Evolutionary conservation across 2,113 vertebrate genomes (phyloP), one percentile per base, ranked within the genome.

Genomic region (Cryptotis parvus): DNA sequence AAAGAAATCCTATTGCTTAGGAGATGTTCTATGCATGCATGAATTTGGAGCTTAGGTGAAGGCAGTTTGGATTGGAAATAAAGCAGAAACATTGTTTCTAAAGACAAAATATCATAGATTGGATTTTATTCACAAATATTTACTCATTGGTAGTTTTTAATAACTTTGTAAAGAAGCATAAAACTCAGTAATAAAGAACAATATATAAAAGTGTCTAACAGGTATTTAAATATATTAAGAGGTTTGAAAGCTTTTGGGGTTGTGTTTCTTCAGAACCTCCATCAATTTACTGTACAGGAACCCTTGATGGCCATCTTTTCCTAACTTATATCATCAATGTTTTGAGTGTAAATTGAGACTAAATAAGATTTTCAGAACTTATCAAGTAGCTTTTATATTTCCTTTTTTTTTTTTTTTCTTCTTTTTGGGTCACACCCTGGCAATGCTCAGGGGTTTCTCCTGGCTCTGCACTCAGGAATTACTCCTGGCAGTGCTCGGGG

Each of bases 91-190:
- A 8, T 83, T 92, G 49, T 80, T 78, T 81, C 43, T 77, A 37
- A 88, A 52, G 49, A 76, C 41, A 86, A 86, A 84, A 58, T 43
- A 52, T 35, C 24, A 4, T 69, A 63, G 16, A 31, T 82, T 86
- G 58, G 22, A 11, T 80, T 43, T 11, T 31, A 52, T 66, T 24
- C n/a, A 31, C 73, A n/a, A 29, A 52, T 93, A 74, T 83, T 90
- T 83, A 85, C 4, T 87, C 4, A 55, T 75, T n/a, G 74, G 5
- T 85, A 5, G 22, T 81, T 88, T 88, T 66, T n/a, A 33, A 75
- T 75, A 83, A 68, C 22, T 85, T 84, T 89, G 63, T 82, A 65
- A 91, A 77, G 55, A 88, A 85, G 73, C 45, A 91, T 73, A 84
- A 85, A 88, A 4, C 6, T 41, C 81, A 86, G 2, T 43, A 87